phyloP scores from a whole-genome alignment of 2,888 invertebrate genomes.

The Agonum fuliginosum region DNA sequence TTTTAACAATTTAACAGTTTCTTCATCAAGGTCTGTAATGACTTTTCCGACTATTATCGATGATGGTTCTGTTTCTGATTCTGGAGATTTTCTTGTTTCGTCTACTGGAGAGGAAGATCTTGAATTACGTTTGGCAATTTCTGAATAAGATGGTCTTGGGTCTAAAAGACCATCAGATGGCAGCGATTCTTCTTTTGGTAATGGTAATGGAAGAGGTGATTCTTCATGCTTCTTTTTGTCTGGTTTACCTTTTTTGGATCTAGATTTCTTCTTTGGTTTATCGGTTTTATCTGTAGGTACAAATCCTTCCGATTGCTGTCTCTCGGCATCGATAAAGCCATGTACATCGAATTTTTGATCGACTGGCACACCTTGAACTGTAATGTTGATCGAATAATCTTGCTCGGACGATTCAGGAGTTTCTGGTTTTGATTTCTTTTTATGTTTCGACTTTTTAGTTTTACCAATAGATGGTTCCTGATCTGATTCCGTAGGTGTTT shows the following conservation, averaged over 20 bases:
- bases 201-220: not conserved
- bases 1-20: slow-evolving; percentile 63
- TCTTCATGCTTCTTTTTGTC: slow-evolving; percentile 63
- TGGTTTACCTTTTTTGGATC: slow-evolving; percentile 56
- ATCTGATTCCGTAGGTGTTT: slow-evolving; percentile 41
- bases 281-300: slow-evolving; percentile 62
- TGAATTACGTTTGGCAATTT: slow-evolving; percentile 67
- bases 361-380: slow-evolving; percentile 66
- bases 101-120: slow-evolving; percentile 67
- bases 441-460: slow-evolving; percentile 42
- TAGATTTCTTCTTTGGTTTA: slow-evolving; percentile 62
- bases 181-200: slow-evolving; percentile 61
- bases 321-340: slow-evolving; percentile 65
- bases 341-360: slow-evolving; percentile 64
- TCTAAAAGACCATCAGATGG: slow-evolving; percentile 62
- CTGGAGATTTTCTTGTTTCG: slow-evolving; percentile 46
- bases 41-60: slow-evolving; percentile 66
- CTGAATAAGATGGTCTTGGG: slow-evolving; percentile 68
- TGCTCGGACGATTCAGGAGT: slow-evolving; percentile 58
- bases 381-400: slow-evolving; percentile 53
- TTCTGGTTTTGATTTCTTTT: slow-evolving; percentile 37
- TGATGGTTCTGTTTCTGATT: slow-evolving; percentile 62
- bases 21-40: slow-evolving; percentile 67
- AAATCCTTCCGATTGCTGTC: slow-evolving; percentile 61
- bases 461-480: slow-evolving; percentile 22